These are phyloP conservation scores for Clavelina lepadiformis DNA, from an alignment of 23 tunicate genomes.

Conservation along the genomic window DNA sequence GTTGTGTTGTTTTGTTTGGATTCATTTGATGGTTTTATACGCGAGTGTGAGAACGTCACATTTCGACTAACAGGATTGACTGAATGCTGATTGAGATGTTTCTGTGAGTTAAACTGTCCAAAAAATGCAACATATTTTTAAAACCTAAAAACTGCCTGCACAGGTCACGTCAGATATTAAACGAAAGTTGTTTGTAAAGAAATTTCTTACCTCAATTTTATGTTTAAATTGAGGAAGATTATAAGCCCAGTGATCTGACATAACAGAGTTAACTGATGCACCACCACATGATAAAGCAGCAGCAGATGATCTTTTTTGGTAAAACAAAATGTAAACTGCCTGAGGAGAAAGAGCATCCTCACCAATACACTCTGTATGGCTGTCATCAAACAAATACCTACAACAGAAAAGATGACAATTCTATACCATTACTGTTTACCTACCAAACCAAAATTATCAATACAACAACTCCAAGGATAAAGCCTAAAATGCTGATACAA, in stretches of 20 bases:
- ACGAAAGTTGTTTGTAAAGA: neutral
- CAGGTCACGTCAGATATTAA: neutral
- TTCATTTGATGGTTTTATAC: neutral
- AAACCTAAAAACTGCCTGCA: neutral
- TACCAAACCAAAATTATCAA: neutral
- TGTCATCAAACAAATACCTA: slow-evolving; percentile 83
- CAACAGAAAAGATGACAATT: neutral
- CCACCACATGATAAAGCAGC: slow-evolving; percentile 60
- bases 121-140: neutral
- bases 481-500: neutral
- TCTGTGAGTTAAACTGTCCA: slow-evolving; percentile 50
- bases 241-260: slow-evolving; percentile 85
- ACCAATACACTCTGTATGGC: slow-evolving; percentile 37
- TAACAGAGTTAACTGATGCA: slow-evolving; percentile 53
- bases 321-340: slow-evolving; percentile 80
- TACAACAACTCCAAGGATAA: neutral
- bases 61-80: slow-evolving; percentile 6
- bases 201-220: slow-evolving; percentile 28
- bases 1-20: neutral
- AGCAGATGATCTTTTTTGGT: slow-evolving; percentile 54
- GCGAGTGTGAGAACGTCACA: neutral
- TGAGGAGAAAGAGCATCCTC: slow-evolving; percentile 57
- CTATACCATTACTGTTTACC: neutral
- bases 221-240: slow-evolving; percentile 47
- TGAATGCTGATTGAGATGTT: slow-evolving; percentile 33